phyloP scores from a whole-genome alignment of 2,113 vertebrate genomes.

The Halcyon senegalensis region DNA sequence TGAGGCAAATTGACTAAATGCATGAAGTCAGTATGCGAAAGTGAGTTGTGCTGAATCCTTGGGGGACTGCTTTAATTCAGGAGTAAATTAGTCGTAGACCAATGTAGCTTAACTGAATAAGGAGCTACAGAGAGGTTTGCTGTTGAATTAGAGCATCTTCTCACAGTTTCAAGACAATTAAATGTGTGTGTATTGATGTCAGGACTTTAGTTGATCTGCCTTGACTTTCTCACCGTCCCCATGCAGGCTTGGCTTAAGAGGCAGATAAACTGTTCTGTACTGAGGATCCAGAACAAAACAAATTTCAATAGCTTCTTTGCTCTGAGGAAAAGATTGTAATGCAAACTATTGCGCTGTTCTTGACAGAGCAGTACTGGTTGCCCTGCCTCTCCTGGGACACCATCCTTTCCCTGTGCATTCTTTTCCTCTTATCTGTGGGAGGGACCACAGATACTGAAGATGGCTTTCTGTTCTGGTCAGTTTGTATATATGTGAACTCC shows the following conservation, averaged over 20 bases:
- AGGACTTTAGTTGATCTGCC: background rate
- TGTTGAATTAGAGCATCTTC: conserved; percentile 46
- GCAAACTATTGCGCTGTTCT: background rate
- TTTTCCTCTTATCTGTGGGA: background rate
- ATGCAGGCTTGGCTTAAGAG: background rate
- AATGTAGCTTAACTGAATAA: conserved; percentile 42
- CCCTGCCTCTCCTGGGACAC: background rate
- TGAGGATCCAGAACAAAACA: background rate
- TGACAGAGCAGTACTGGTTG: background rate
- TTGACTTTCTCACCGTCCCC: background rate
- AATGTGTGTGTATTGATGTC: background rate
- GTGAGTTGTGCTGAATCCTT: conserved; percentile 11
- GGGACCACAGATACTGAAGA: background rate
- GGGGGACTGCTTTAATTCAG: conserved; percentile 37
- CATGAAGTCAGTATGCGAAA: background rate
- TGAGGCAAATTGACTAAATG: background rate
- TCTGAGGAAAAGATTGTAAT: background rate
- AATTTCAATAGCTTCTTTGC: background rate
- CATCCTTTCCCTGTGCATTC: background rate
- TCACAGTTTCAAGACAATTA: conserved; percentile 30
- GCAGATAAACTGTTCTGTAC: background rate
- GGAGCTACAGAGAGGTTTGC: conserved; percentile 34
- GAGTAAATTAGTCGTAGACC: conserved; percentile 45
- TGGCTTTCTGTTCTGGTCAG: background rate
- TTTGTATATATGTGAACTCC: background rate